Evolutionary conservation across 1,140 invertebrate genomes (phyloP), one percentile per base, ranked within the genome.

Genomic region (Acromyrmex charruanus): DNA sequence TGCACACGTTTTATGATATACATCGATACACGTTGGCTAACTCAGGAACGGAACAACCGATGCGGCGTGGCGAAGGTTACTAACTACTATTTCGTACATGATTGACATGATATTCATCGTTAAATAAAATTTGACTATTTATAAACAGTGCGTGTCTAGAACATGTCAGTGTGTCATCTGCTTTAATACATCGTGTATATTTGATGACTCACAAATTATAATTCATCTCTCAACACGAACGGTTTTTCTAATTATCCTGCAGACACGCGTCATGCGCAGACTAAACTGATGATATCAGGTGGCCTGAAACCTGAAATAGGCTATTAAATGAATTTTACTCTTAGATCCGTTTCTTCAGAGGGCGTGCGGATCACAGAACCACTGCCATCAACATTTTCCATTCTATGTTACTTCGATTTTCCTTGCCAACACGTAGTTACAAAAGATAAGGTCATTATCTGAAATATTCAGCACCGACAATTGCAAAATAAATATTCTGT

Each of bases 1-100:
- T 66, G 86, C 69, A 89, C 69, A 86, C 84, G 84, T 89, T 77
- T 89, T 58, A 87, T 55, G 9, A 71, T 35, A 51, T 16, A 4
- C 39, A 44, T 9, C 39, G 39, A 44, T 44, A 44, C 88, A 89
- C 25, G 72, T 25, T 89, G 18, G 35, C 88, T 85, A 87, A 87
- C 77, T 25, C 63, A 71, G 7, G 21, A 79, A 28, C 44, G 53
- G 21, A 14, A 63, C 80, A 59, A 35, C 66, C 80, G 69, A 53
- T n/a, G 44, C 79, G 68, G 68, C 28, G 44, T n/a, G 25, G 31
- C n/a, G 25, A 61, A 49, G 28, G 55, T 63, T 35, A 49, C 80
- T 21, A 82, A 82, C 53, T n/a, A 51, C 21, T 12, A 9, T 63
- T 14, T 44, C 21, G 14, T n/a, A 35, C n/a, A 44, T 10, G 39